Percentiles rank a stretch among this genome's conserved stretches.
Conservation (phyloP, 2,113 vertebrate species). For the Heterocephalus glaber region DNA sequence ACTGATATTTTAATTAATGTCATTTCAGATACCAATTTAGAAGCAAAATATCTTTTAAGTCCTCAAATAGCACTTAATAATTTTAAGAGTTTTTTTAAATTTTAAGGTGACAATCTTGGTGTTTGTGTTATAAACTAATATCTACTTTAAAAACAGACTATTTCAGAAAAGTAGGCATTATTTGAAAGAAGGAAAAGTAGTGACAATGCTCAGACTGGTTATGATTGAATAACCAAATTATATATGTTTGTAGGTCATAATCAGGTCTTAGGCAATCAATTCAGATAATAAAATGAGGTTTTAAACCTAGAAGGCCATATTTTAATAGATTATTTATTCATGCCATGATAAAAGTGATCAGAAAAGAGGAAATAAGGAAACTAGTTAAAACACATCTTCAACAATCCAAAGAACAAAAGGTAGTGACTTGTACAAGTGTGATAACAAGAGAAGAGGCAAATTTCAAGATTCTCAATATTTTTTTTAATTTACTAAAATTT, state of each 20-base stretch:
- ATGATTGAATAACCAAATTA: neutral
- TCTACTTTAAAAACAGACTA: conserved; percentile 4
- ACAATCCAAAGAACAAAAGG: neutral
- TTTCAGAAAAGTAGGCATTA: neutral
- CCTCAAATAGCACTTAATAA: neutral
- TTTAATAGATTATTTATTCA: neutral
- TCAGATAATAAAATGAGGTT: neutral
- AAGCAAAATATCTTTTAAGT: conserved; percentile 59
- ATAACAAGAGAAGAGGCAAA: neutral
- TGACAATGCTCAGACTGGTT: neutral
- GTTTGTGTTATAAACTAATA: neutral
- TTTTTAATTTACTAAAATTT: neutral
- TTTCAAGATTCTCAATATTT: neutral
- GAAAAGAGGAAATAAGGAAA: neutral
- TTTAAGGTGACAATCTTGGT: neutral
- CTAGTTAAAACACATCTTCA: neutral
- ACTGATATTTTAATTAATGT: conserved; percentile 68
- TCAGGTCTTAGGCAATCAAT: neutral
- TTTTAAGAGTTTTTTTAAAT: neutral
- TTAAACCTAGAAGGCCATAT: neutral
- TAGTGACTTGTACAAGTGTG: neutral
- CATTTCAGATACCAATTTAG: conserved; percentile 59
- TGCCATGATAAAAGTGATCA: neutral
- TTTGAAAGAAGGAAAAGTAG: neutral
- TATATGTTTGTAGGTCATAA: neutral